phyloP scores from a whole-genome alignment of 2,113 vertebrate species.

The Lontra canadensis region DNA sequence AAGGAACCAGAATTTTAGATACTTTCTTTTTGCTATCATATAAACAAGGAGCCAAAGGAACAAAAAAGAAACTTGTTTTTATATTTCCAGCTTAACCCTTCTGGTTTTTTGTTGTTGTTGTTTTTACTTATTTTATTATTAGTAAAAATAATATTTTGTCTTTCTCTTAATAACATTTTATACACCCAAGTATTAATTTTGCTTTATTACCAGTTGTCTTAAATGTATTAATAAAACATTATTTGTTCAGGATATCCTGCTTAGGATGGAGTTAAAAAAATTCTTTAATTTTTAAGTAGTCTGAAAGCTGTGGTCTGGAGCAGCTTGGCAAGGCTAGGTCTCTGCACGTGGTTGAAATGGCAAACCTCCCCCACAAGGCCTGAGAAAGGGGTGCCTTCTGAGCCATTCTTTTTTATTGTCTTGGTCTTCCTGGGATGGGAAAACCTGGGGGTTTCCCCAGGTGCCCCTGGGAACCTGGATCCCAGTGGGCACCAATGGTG shows the following conservation, averaged over 20 bases:
- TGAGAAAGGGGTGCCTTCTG: background rate
- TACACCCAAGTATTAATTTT: background rate
- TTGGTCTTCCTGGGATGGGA: background rate
- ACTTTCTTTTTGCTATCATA: background rate
- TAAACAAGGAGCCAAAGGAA: background rate
- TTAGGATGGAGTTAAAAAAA: background rate
- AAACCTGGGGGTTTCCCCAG: background rate
- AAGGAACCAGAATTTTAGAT: background rate
- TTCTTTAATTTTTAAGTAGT: background rate
- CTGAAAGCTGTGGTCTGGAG: background rate
- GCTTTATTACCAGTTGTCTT: background rate
- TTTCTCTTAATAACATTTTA: constrained; percentile 35
- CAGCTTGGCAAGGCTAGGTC: background rate
- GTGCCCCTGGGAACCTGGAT: background rate
- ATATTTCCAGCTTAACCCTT: background rate
- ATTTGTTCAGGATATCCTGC: constrained; percentile 25
- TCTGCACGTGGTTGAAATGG: background rate
- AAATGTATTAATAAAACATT: constrained; percentile 24
- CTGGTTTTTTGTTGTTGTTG: background rate
- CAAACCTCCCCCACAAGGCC: background rate
- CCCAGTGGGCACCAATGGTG: accelerated
- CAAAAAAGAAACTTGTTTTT: background rate
- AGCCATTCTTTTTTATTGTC: background rate
- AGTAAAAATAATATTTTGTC: background rate
- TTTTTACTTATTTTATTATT: constrained; percentile 18